These are phyloP conservation scores for Sphaerophoria rueppellii DNA, from an alignment of 2,888 invertebrate species.

Conservation along the genomic window DNA sequence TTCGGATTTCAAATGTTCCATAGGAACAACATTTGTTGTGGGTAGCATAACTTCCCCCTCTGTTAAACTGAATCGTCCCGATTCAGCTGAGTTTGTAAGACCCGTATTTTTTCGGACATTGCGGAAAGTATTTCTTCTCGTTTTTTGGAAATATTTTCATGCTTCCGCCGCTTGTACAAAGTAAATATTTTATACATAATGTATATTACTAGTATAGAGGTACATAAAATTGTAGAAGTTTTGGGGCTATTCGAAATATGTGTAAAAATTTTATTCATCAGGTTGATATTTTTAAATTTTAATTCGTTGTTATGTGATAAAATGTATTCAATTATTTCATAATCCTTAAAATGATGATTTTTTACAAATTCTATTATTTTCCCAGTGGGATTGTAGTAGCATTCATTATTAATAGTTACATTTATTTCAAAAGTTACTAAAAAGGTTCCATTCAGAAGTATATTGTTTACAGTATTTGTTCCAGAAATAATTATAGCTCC, in stretches of 20 bases:
- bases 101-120: neutral
- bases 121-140: neutral
- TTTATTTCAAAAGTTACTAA: neutral
- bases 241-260: neutral
- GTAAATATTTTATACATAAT: neutral
- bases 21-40: too few species aligned
- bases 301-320: neutral
- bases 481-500: slow-evolving; percentile 3
- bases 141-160: neutral
- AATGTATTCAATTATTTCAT: neutral
- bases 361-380: too few species aligned
- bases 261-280: too few species aligned
- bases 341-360: neutral
- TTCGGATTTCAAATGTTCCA: too few species aligned
- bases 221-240: neutral
- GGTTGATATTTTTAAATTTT: too few species aligned
- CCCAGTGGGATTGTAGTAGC: too few species aligned
- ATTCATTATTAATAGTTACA: slow-evolving; percentile 5
- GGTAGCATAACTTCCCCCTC: neutral
- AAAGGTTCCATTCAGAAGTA: neutral
- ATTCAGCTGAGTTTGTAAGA: neutral
- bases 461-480: neutral
- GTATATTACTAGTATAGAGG: neutral
- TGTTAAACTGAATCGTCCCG: neutral
- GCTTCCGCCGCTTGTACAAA: neutral